Conservation (phyloP, 1,140 invertebrate genomes). For the Rhopalosiphum maidis region DNA sequence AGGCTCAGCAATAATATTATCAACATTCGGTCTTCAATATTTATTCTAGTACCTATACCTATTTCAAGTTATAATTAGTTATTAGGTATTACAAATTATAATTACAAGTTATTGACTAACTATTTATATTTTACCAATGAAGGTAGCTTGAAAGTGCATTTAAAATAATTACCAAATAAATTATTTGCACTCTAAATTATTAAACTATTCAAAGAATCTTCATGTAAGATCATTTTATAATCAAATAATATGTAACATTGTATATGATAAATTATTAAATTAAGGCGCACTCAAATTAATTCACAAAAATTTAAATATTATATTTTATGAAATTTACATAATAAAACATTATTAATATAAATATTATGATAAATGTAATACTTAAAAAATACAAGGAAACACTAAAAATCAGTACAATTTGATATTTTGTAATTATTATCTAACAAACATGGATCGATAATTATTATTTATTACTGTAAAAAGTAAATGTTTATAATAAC, state of each 20-base stretch:
- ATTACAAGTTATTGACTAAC: neutral
- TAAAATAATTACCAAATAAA: too few species aligned
- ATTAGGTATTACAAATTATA: too few species aligned
- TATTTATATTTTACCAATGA: too few species aligned
- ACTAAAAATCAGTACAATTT: neutral
- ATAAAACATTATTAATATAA: neutral
- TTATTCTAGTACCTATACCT: too few species aligned
- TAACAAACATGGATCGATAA: neutral
- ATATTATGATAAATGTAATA: too few species aligned
- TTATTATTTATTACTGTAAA: neutral
- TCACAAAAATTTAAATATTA: neutral
- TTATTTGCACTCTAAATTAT: neutral
- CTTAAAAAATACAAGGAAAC: too few species aligned
- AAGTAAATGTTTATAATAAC: neutral
- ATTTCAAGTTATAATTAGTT: too few species aligned
- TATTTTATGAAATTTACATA: neutral
- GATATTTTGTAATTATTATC: neutral
- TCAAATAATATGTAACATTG: neutral
- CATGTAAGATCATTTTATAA: neutral
- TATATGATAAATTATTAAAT: neutral
- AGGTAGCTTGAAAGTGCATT: too few species aligned
- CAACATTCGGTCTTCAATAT: too few species aligned
- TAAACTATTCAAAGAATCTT: neutral
- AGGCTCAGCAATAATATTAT: too few species aligned
- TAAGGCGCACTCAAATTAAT: neutral